Conservation (phyloP, 2,797 vertebrate genomes). For the Thunnus albacares region DNA sequence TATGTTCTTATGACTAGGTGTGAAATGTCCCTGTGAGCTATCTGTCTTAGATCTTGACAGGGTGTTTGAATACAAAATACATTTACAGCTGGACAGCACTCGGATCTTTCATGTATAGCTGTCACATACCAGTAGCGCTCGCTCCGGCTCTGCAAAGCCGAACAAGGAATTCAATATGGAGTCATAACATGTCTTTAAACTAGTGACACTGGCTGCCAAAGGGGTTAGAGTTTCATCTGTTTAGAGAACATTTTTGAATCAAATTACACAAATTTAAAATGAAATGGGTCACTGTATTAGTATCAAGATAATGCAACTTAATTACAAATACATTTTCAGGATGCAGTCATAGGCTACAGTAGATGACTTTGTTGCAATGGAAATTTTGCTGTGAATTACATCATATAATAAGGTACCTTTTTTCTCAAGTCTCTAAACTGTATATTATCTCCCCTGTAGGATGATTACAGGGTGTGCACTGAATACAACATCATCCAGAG, state of each 20-base stretch:
- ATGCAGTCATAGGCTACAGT: background rate
- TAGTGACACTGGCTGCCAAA: constrained; percentile 15
- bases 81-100: constrained; percentile 64
- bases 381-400: background rate
- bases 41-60: constrained; percentile 68
- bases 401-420: background rate
- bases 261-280: constrained; percentile 2
- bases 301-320: background rate
- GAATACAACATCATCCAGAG: constrained; percentile 95
- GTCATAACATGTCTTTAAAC: constrained; percentile 49
- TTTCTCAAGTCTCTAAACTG: constrained; percentile 15
- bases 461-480: constrained; percentile 95
- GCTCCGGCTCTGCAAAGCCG: constrained; percentile 62
- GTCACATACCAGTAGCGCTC: constrained; percentile 71
- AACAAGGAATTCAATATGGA: constrained; percentile 62
- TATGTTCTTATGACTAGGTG: constrained; percentile 65
- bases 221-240: background rate
- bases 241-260: constrained; percentile 5
- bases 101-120: constrained; percentile 70
- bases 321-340: background rate
- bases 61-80: constrained; percentile 69
- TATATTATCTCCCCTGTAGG: constrained; percentile 83
- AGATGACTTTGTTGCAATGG: background rate
- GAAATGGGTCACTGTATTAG: background rate
- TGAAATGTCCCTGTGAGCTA: constrained; percentile 60